phyloP scores from a whole-genome alignment of 1,140 invertebrate genomes.

The Drosophila sechellia region DNA sequence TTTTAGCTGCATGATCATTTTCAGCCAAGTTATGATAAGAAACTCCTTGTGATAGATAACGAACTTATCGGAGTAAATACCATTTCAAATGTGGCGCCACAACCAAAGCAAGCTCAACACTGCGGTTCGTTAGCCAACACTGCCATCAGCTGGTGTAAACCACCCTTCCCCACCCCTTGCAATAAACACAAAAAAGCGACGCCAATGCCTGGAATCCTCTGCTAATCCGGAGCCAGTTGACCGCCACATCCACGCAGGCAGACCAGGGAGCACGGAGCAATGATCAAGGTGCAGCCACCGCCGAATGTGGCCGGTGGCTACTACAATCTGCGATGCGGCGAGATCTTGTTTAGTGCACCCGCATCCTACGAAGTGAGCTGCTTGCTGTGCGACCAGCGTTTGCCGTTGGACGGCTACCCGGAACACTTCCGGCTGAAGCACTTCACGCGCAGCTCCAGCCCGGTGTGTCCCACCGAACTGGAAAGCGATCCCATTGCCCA shows the following conservation, averaged over 20 bases:
- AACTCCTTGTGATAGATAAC: too few relatives aligned
- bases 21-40: too few relatives aligned
- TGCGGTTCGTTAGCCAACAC: slow-evolving; percentile 2
- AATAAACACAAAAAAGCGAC: slow-evolving; percentile 12
- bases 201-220: slow-evolving; percentile 10
- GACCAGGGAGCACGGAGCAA: slow-evolving; percentile 4
- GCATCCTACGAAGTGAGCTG: slow-evolving; percentile 64
- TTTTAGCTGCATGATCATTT: too few relatives aligned
- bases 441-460: slow-evolving; percentile 13
- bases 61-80: not conserved
- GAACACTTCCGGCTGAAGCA: slow-evolving; percentile 62
- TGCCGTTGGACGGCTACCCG: slow-evolving; percentile 54
- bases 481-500: slow-evolving; percentile 64
- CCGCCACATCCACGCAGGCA: not conserved
- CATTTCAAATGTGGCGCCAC: not conserved
- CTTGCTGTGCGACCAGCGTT: slow-evolving; percentile 53
- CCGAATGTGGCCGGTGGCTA: slow-evolving; percentile 8
- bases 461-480: slow-evolving; percentile 7
- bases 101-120: not conserved
- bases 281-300: slow-evolving; percentile 57
- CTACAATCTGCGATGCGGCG: slow-evolving; percentile 62
- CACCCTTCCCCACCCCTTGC: not conserved
- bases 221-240: not conserved
- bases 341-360: slow-evolving; percentile 53
- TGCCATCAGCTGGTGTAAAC: slow-evolving; percentile 12